phyloP scores from a whole-genome alignment of 92 coral and sea anemone genomes.

The Siderastrea radians region DNA sequence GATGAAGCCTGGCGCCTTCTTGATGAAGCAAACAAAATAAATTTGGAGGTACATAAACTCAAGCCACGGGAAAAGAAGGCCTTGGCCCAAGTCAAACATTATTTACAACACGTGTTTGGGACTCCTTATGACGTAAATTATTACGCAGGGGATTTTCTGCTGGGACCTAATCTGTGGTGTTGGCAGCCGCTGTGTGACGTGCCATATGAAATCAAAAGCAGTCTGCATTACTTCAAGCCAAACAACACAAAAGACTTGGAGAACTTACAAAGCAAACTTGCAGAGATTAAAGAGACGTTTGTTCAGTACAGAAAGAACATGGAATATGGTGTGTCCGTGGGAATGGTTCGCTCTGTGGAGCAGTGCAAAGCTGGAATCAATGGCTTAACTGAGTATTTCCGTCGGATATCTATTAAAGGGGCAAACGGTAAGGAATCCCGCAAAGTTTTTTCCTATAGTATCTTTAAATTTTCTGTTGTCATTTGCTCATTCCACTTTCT shows the following conservation, averaged over 20 bases:
- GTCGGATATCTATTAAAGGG: constrained; percentile 64
- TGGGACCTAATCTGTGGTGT: constrained; percentile 85
- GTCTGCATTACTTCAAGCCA: constrained; percentile 61
- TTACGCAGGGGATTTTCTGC: constrained; percentile 82
- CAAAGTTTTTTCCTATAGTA: no score
- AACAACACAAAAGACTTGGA: constrained; percentile 51
- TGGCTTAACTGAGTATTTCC: constrained; percentile 62
- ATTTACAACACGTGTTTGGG: constrained; percentile 63
- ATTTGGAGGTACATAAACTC: constrained; percentile 49
- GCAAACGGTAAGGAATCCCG: constrained; percentile 54
- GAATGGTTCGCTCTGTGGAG: constrained; percentile 80
- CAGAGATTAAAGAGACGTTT: constrained; percentile 62
- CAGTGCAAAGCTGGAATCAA: constrained; percentile 82
- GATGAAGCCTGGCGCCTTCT: constrained; percentile 71
- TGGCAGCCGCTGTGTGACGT: constrained; percentile 80
- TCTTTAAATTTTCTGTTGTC: no score
- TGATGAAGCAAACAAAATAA: constrained; percentile 47
- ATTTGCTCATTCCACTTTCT: no score
- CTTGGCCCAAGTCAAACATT: constrained; percentile 78
- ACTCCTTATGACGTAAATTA: constrained; percentile 76
- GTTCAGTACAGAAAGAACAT: constrained; percentile 72
- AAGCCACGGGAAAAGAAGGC: constrained; percentile 86
- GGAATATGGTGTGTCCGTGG: constrained; percentile 74
- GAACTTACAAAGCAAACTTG: constrained; percentile 48
- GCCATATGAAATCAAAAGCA: constrained; percentile 41